Evolutionary conservation across 1,140 invertebrate species (phyloP), one percentile per base, ranked within the genome.

Genomic region (Neuroterus valhalla): DNA sequence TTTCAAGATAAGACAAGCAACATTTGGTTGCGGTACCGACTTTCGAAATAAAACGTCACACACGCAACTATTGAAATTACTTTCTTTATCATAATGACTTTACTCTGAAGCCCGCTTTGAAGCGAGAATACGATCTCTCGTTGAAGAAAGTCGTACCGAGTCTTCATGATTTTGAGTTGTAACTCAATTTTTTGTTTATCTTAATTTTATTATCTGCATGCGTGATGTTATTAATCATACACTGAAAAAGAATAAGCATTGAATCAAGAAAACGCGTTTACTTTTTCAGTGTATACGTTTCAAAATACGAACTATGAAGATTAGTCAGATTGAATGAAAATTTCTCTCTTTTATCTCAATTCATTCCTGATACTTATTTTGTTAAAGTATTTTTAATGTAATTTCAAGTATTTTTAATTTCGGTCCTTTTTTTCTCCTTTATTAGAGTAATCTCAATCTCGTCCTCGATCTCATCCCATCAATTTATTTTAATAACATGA

Each of bases 111-210:
- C 23, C 19, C 23, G 50, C 50, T 23, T 8, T 19, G 23, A 52
- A 52, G 50, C 23, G 50, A 52, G 50, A 52, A 52, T 52, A 52
- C 50, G 19, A 52, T 52, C 50, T 52, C 19, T 52, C 50, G 23
- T 52, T 52, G 23, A 52, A 52, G 50, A 52, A 52, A 52, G 50
- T 52, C 50, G 19, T 21, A 12, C 12, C 50, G n/a, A 21, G 50
- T 21, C 50, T 21, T 52, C 23, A 21, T 52, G n/a, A 11, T 21
- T 21, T 52, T 11, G 19, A 21, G 4, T 23, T 52, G 11, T 17
- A 3, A 5, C n/a, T 11, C 11, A 45, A 14, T 11, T 15, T n/a
- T 48, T 15, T 17, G n/a, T 17, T 17, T n/a, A n/a, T n/a, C n/a
- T 38, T 38, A 5, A 38, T 38, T 38, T 38, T 38, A 38, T 5